Percentiles rank a stretch among this genome's conserved stretches.
phyloP scores from a whole-genome alignment of 2,888 invertebrate genomes.

The Caenorhabditis plicata region DNA sequence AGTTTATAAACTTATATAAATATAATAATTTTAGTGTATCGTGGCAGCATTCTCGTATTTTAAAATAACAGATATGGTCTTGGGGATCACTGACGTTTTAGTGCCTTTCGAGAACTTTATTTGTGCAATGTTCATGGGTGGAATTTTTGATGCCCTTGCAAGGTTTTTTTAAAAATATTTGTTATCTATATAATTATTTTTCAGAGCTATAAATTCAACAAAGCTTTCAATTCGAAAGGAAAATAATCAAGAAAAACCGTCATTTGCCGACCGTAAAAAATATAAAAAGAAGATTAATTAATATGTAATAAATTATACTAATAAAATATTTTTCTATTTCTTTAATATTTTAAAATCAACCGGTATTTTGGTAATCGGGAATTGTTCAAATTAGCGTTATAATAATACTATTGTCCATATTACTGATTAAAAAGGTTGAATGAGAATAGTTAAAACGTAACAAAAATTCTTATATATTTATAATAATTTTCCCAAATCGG shows the following conservation, averaged over 20 bases:
- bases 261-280: slow-evolving; percentile 10
- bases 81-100: slow-evolving; percentile 97
- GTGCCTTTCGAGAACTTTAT: slow-evolving; percentile 96
- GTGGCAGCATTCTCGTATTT: slow-evolving; percentile 66
- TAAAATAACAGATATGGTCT: slow-evolving; percentile 85
- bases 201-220: slow-evolving; percentile 40
- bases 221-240: slow-evolving; percentile 25
- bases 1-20: slow-evolving; percentile 65
- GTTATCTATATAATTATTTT: slow-evolving; percentile 1
- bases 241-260: slow-evolving; percentile 18
- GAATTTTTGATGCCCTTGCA: slow-evolving; percentile 90
- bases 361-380: no score
- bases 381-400: no score
- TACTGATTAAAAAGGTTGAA: no score
- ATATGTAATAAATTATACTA: not conserved
- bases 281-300: slow-evolving; percentile 37
- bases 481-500: not conserved
- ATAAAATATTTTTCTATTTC: not conserved
- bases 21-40: slow-evolving; percentile 46
- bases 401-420: no score
- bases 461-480: not conserved
- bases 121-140: slow-evolving; percentile 93
- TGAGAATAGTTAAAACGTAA: no score
- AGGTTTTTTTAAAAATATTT: slow-evolving; percentile 28
- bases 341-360: not conserved